phyloP scores from a whole-genome alignment of 2,888 invertebrate species.

The Oscheius myriophilus region DNA sequence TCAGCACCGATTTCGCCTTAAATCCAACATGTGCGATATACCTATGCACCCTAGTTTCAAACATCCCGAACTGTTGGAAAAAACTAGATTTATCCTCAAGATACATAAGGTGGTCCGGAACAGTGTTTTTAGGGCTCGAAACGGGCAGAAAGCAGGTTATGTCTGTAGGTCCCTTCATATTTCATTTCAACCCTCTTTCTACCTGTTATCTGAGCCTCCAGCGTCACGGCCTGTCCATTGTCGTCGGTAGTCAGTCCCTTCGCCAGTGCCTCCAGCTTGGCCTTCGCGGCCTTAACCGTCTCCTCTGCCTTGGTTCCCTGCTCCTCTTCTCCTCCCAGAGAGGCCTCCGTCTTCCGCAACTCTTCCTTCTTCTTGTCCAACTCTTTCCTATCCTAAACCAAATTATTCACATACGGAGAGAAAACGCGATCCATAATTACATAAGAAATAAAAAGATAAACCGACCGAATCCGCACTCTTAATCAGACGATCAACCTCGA shows the following conservation, averaged over 20 bases:
- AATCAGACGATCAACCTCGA: conserved; percentile 26
- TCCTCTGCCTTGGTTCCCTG: conserved; percentile 22
- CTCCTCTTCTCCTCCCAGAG: conserved; percentile 32
- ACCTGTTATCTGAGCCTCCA: conserved; percentile 75
- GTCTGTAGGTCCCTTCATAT: neutral
- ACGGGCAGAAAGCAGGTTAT: neutral
- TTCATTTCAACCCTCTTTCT: neutral
- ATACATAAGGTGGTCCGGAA: too few relatives aligned
- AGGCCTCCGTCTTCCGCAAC: conserved; percentile 58
- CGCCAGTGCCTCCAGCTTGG: conserved; percentile 81
- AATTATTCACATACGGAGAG: neutral
- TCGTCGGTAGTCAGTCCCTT: conserved; percentile 84
- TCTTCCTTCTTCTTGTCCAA: conserved; percentile 69
- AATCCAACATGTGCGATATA: too few relatives aligned
- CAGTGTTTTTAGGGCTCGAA: neutral
- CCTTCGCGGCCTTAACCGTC: conserved; percentile 65
- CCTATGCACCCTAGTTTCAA: too few relatives aligned
- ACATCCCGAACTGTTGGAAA: too few relatives aligned
- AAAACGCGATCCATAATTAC: neutral
- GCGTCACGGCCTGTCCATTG: conserved; percentile 80
- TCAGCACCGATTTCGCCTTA: too few relatives aligned
- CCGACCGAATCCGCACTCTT: conserved; percentile 19
- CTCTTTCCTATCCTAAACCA: conserved; percentile 74
- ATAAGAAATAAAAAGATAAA: neutral
- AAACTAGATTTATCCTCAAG: too few relatives aligned